A percentile compares a stretch with the other conserved stretches of the same genome.
phyloP scores from a whole-genome alignment of 2,888 invertebrate species.

The Stramonita haemastoma region DNA sequence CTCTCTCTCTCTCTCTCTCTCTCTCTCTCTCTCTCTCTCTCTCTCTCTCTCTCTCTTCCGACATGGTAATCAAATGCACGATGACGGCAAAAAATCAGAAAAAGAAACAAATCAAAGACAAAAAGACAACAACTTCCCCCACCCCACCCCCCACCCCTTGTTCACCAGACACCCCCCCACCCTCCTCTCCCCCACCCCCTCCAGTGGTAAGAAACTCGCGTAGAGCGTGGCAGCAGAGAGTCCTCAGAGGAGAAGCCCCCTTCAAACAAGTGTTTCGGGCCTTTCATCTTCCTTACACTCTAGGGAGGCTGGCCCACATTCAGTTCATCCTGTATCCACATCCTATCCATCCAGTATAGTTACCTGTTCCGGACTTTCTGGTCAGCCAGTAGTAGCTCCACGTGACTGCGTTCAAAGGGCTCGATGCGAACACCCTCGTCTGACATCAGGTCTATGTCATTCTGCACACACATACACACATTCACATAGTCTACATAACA shows the following conservation, averaged over 20 bases:
- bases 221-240: too few species aligned
- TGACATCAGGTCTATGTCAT: slow-evolving; percentile 45
- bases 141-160: not conserved
- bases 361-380: slow-evolving; percentile 31
- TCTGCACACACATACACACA: not conserved
- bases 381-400: slow-evolving; percentile 39
- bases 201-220: not conserved
- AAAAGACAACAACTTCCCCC: too few species aligned
- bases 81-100: not conserved
- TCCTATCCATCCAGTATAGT: not conserved
- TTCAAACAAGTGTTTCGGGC: too few species aligned
- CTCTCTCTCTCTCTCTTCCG: not conserved
- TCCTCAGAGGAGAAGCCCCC: too few species aligned
- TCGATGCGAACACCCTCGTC: slow-evolving; percentile 45
- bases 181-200: not conserved
- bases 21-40: slow-evolving; percentile 9
- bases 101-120: not conserved
- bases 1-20: not conserved
- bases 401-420: slow-evolving; percentile 39
- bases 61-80: not conserved
- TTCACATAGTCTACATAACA: not conserved
- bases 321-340: too few species aligned
- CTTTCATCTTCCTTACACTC: too few species aligned
- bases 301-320: too few species aligned
- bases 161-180: not conserved